Base-by-base conservation (phyloP, 2,113 vertebrate genomes). In the Chunga burmeisteri region DNA sequence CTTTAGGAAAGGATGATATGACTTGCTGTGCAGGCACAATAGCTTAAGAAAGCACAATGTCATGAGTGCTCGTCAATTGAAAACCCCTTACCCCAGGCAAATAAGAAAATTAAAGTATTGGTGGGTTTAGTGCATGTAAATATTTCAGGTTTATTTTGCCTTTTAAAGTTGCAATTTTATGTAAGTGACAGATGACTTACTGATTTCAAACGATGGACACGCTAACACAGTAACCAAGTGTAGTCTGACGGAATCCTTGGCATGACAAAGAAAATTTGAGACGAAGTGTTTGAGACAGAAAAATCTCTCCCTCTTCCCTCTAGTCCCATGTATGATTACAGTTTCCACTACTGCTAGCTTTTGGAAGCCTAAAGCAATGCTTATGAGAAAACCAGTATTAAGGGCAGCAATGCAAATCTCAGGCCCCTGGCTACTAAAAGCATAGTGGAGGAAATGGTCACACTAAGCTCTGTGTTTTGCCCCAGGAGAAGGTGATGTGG, bases 131-230 rank as follows among this genome's bases (percentile, higher is more conserved):
- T 42, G 13, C 25, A 18, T 25, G 13, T 18, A 92, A 86, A 68
- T 68, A 95, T 53, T 97, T 95, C 42, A 85, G 30, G 53, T 62
- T 77, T 66, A 42, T 73, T 92, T 89, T 88, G 16, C 16, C 53
- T 87, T 92, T 82, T 46, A 73, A 88, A 70, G 22, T 36, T 80
- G 36, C 22, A 84, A 38, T 84, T 92, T 92, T 67, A 32, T 36
- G 22, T n/a, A 74, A 85, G 27, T 63, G 30, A 46, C 20, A 50
- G 55, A 66, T 36, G 15, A 71, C 73, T 81, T 49, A 65, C n/a
- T 80, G 36, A 84, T 79, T 87, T 78, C n/a, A 65, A 72, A 86
- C 46, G 47, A 71, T 34, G 40, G 47, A 86, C 47, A 21, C 13
- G 25, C 20, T 87, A 89, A 81, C 34, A 62, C 9, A 56, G 38